These are phyloP conservation scores for Channa striata DNA, from an alignment of 2,797 vertebrate species.

Conservation along the genomic window DNA sequence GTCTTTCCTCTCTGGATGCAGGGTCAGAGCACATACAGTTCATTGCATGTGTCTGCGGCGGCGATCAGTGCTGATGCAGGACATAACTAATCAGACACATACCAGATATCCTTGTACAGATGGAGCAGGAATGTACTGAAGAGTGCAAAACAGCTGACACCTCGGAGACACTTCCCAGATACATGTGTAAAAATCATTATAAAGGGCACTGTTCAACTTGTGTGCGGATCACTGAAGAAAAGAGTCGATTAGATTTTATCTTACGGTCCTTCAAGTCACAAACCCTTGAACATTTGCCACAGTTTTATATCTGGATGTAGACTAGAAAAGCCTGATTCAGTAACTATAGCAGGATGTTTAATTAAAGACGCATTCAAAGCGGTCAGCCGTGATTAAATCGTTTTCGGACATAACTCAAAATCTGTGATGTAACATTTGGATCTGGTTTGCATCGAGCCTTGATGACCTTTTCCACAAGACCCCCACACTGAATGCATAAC, in stretches of 20 bases:
- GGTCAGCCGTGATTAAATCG: constrained; percentile 35
- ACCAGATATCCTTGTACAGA: constrained; percentile 67
- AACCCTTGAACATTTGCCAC: background rate
- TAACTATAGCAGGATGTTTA: constrained; percentile 21
- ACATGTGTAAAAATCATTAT: constrained; percentile 24
- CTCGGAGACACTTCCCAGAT: constrained; percentile 16
- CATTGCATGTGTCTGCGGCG: constrained; percentile 36
- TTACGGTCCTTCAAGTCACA: background rate
- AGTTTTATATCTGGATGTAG: constrained; percentile 3
- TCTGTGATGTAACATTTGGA: constrained; percentile 59
- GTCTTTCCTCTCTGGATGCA: constrained; percentile 67
- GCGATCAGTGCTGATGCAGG: constrained; percentile 42
- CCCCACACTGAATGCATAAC: constrained; percentile 42
- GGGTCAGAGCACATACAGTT: constrained; percentile 58
- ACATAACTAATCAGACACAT: constrained; percentile 58
- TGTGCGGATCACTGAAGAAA: background rate
- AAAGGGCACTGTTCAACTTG: background rate
- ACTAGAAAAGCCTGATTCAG: constrained; percentile 12
- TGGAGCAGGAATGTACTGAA: constrained; percentile 18
- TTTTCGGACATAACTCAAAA: constrained; percentile 44
- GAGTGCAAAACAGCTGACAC: constrained; percentile 14
- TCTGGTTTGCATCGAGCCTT: constrained; percentile 43
- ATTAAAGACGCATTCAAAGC: constrained; percentile 40
- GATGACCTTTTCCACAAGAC: constrained; percentile 71
- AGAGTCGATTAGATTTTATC: constrained; percentile 3